Evolutionary conservation across 2,888 invertebrate species (phyloP).

Genomic region (Atethmia centrago): DNA sequence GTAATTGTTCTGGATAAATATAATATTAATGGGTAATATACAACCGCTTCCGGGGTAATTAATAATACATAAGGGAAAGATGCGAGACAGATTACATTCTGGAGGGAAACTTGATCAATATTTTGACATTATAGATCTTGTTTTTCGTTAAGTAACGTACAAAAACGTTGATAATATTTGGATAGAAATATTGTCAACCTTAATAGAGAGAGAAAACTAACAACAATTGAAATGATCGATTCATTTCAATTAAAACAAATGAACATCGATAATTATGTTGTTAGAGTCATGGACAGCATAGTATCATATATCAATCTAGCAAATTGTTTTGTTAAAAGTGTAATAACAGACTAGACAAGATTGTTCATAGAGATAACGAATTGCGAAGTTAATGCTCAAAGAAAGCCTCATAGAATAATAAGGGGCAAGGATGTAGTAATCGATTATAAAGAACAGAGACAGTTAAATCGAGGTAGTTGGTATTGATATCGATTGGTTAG

Average conservation of each 20-base stretch:
- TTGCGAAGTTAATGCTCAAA: conserved; percentile 5
- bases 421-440: not conserved
- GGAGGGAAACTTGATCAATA: conserved; percentile 30
- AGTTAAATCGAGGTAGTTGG: not conserved
- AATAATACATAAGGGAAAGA: conserved; percentile 26
- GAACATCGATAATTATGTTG: not conserved
- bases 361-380: not conserved
- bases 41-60: conserved; percentile 41
- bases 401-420: conserved; percentile 8
- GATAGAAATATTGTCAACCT: too few relatives aligned
- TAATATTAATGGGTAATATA: conserved; percentile 41
- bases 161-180: not conserved
- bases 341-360: not conserved
- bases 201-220: not conserved
- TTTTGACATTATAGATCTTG: conserved; percentile 8
- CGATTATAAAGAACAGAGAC: not conserved
- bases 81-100: conserved; percentile 14
- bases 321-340: not conserved
- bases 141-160: not conserved
- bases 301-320: not conserved
- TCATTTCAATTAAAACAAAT: not conserved
- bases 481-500: conserved; percentile 22
- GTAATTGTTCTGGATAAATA: conserved; percentile 47
- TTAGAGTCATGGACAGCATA: not conserved
- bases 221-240: too few relatives aligned